Percentiles rank a stretch among this genome's conserved stretches.
Conservation (phyloP, 2,113 vertebrate species). For the Hypanus sabinus region DNA sequence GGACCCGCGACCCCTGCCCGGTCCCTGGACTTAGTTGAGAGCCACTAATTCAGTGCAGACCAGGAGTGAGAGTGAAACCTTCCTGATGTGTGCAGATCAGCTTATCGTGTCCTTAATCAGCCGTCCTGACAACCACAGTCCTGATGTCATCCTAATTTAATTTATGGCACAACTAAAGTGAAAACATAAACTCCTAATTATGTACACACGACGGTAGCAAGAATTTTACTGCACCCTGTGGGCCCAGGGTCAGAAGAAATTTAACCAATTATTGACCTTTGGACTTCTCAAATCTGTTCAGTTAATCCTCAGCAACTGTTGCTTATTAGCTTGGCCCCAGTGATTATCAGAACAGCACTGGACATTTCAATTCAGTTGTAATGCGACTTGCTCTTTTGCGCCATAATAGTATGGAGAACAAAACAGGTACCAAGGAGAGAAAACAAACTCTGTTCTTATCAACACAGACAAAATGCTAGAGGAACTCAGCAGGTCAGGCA, state of each 20-base stretch:
- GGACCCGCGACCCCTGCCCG: too few species aligned
- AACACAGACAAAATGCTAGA: too few species aligned
- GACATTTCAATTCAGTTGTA: slow-evolving; percentile 2
- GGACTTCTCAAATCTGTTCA: slow-evolving; percentile 24
- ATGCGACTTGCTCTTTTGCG: background rate
- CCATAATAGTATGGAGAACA: background rate
- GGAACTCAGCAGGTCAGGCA: too few species aligned
- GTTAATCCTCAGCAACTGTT: slow-evolving; percentile 26
- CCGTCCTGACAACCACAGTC: background rate
- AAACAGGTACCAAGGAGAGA: background rate
- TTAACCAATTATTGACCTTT: background rate
- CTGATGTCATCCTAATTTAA: slow-evolving; percentile 9
- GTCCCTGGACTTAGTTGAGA: background rate
- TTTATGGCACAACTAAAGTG: slow-evolving; percentile 5
- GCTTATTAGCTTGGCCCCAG: slow-evolving; percentile 10
- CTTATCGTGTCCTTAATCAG: background rate
- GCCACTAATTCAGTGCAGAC: background rate
- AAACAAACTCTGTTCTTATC: background rate
- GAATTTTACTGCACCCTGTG: slow-evolving; percentile 17
- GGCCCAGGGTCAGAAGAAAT: background rate
- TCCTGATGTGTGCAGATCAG: background rate
- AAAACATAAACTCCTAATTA: slow-evolving; percentile 31
- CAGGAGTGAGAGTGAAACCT: background rate
- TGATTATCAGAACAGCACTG: background rate
- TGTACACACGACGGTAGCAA: background rate